phyloP scores from a whole-genome alignment of 2,113 vertebrate genomes.

The Desmodus rotundus region DNA sequence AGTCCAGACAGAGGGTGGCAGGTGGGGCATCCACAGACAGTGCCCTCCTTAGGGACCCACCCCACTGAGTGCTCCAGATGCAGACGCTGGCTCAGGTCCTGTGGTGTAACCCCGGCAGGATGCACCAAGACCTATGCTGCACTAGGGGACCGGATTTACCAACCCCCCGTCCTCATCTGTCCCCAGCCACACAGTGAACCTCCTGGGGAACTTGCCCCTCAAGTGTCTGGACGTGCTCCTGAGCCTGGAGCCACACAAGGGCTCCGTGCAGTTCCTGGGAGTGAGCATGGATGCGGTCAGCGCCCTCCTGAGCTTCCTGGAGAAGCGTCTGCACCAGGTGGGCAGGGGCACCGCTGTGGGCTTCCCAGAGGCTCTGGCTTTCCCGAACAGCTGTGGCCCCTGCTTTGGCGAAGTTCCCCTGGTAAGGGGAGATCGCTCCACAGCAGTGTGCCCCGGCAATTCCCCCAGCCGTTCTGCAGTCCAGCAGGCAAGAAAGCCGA shows the following conservation, averaged over 20 bases:
- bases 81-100: accelerated
- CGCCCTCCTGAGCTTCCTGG: slow-evolving; percentile 89
- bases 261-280: slow-evolving; percentile 91
- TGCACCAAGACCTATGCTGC: background rate
- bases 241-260: slow-evolving; percentile 85
- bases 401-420: background rate
- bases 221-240: slow-evolving; percentile 91
- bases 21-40: background rate
- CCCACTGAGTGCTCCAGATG: too few species aligned
- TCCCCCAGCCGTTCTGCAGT: background rate
- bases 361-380: background rate
- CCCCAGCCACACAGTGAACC: slow-evolving; percentile 89
- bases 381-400: background rate
- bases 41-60: background rate
- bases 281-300: slow-evolving; percentile 93
- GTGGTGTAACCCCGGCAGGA: background rate
- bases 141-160: too few species aligned
- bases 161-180: background rate
- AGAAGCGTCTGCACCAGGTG: slow-evolving; percentile 90
- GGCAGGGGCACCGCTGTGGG: slow-evolving; percentile 37
- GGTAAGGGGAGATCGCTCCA: background rate
- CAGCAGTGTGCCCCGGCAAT: accelerated
- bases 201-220: slow-evolving; percentile 93
- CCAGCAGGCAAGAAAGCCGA: background rate
- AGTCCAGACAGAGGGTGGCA: background rate